phyloP scores from a whole-genome alignment of 2,888 invertebrate genomes.

The Sicus ferrugineus region DNA sequence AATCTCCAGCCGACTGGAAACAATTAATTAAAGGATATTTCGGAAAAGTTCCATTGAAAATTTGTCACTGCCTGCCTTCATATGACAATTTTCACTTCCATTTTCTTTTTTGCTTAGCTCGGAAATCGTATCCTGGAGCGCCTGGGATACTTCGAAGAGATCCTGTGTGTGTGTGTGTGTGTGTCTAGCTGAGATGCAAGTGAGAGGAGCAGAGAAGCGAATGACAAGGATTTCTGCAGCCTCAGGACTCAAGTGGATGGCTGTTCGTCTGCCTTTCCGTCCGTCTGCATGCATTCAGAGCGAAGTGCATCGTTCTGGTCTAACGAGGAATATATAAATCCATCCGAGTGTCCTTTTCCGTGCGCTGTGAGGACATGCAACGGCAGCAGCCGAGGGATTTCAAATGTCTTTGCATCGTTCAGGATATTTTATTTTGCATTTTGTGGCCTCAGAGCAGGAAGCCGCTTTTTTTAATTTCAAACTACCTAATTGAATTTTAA shows the following conservation, averaged over 20 bases:
- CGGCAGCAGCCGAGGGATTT: slow-evolving; percentile 16
- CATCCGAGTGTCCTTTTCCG: neutral
- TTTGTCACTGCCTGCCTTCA: slow-evolving; percentile 21
- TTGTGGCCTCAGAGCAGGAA: neutral
- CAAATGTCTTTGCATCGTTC: slow-evolving; percentile 19
- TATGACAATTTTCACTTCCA: too few relatives aligned
- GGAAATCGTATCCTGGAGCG: neutral
- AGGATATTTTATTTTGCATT: slow-evolving; percentile 14
- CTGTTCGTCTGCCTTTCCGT: neutral
- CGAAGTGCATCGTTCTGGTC: neutral
- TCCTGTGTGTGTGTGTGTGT: too few relatives aligned
- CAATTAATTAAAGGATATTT: slow-evolving; percentile 31
- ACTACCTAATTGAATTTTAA: neutral
- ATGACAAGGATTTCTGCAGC: neutral
- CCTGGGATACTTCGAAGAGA: neutral
- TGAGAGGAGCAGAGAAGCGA: too few relatives aligned
- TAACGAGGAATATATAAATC: neutral
- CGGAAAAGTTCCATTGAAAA: slow-evolving; percentile 25
- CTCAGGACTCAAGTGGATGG: neutral
- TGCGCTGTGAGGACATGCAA: too few relatives aligned
- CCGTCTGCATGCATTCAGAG: neutral
- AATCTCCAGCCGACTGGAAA: slow-evolving; percentile 24
- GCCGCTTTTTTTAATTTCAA: neutral
- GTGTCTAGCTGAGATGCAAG: too few relatives aligned
- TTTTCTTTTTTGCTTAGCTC: neutral